Percentiles rank a stretch among this genome's conserved stretches.
Conservation (phyloP, 2,113 vertebrate species). For the Chunga burmeisteri region DNA sequence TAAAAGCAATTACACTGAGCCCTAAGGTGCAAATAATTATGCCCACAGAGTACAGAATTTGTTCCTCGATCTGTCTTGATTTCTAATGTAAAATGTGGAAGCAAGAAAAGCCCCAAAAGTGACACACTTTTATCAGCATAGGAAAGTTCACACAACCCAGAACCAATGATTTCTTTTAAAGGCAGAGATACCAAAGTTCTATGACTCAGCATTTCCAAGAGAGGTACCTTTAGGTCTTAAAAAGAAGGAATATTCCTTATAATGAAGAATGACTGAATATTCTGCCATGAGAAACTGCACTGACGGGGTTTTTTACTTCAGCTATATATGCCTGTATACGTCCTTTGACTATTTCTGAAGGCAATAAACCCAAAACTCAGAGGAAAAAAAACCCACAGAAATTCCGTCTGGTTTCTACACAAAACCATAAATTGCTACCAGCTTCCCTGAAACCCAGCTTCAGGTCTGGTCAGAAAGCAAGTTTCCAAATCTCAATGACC, state of each 20-base stretch:
- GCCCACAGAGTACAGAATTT: not conserved
- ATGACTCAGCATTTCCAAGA: constrained; percentile 12
- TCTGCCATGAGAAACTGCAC: not conserved
- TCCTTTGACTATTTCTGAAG: constrained; percentile 24
- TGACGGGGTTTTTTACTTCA: not conserved
- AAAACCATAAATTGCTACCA: constrained; percentile 37
- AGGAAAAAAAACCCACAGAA: not conserved
- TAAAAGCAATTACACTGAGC: not conserved
- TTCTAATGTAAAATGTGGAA: not conserved
- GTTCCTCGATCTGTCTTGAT: not conserved
- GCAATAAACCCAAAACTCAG: not conserved
- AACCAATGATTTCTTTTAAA: not conserved
- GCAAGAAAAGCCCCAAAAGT: not conserved
- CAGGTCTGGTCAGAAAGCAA: not conserved
- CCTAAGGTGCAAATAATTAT: not conserved
- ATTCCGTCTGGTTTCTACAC: constrained; percentile 34
- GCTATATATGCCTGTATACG: not conserved
- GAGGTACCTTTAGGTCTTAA: not conserved
- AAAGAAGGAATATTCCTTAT: not conserved
- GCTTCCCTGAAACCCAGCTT: not conserved
- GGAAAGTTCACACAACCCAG: not conserved
- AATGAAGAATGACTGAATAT: constrained; percentile 3
- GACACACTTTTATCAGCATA: not conserved
- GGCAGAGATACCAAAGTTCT: not conserved
- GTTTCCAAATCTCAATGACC: not conserved